A percentile compares a stretch with the other conserved stretches of the same genome.
Evolutionary conservation across 1,140 invertebrate genomes (phyloP).

Genomic region (Drosophila kikkawai): DNA sequence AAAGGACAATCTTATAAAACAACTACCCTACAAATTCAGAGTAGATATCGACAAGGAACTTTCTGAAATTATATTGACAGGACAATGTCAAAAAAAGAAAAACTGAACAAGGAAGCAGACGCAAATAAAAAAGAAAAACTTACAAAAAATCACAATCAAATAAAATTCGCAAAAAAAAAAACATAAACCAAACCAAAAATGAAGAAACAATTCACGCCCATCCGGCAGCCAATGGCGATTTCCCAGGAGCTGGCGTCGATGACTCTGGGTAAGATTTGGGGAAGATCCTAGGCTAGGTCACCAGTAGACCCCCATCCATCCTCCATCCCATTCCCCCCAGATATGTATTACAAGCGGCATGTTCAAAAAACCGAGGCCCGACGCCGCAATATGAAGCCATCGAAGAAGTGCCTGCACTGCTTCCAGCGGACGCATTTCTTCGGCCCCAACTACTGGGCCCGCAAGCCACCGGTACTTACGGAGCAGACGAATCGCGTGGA

Average conservation of each 20-base stretch:
- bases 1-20: no score
- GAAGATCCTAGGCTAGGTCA: accelerated
- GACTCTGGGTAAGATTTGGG: constrained; percentile 1
- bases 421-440: constrained; percentile 27
- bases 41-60: neutral
- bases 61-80: neutral
- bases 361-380: neutral
- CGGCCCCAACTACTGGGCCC: neutral
- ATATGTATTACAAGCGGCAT: constrained; percentile 19
- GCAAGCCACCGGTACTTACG: neutral
- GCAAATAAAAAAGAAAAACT: no score
- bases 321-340: neutral
- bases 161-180: neutral
- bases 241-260: neutral
- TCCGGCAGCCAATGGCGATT: neutral
- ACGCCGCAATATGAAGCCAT: neutral
- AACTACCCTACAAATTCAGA: neutral
- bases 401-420: neutral
- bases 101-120: no score
- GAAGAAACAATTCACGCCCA: neutral
- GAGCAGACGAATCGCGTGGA: neutral
- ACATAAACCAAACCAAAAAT: neutral
- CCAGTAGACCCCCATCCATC: neutral
- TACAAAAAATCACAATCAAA: neutral
- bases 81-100: neutral